Conservation (phyloP, 2,797 vertebrate species). For the Neosalanx taihuensis region DNA sequence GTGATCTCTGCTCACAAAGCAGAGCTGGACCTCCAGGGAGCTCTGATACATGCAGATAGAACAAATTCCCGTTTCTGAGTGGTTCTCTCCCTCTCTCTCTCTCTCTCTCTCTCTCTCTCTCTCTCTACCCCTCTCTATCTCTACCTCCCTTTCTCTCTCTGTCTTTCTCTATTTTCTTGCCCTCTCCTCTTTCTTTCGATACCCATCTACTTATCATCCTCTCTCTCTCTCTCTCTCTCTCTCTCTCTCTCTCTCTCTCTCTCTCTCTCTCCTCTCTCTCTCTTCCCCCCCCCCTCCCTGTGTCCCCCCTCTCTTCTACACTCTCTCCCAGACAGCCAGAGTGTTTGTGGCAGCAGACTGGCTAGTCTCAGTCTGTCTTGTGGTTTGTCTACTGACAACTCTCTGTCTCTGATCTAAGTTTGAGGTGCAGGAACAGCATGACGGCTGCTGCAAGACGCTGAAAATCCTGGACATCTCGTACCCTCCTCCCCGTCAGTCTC, state of each 20-base stretch:
- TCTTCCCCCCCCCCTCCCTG: constrained; percentile 14
- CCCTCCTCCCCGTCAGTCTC: constrained; percentile 51
- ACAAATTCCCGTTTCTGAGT: constrained; percentile 89
- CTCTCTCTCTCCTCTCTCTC: constrained; percentile 39
- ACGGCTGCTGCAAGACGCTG: constrained; percentile 78
- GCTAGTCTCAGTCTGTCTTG: constrained; percentile 58
- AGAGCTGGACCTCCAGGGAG: constrained; percentile 85
- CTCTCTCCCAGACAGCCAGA: constrained; percentile 52
- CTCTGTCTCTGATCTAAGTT: constrained; percentile 86
- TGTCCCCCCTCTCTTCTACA: constrained; percentile 34
- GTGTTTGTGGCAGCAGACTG: constrained; percentile 66
- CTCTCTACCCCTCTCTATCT: constrained; percentile 54
- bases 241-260: constrained; percentile 37
- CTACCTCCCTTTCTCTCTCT: constrained; percentile 24
- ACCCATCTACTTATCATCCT: constrained; percentile 40
- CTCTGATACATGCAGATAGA: constrained; percentile 90
- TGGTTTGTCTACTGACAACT: constrained; percentile 51
- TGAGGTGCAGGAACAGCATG: constrained; percentile 83
- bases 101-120: constrained; percentile 53
- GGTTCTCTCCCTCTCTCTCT: constrained; percentile 73
- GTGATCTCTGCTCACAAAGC: constrained; percentile 85
- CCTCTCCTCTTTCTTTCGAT: too few relatives aligned
- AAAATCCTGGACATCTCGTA: constrained; percentile 76
- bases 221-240: constrained; percentile 36
- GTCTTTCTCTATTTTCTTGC: neutral